Conservation (phyloP, 2,797 vertebrate species). For the Poecilia wingei region DNA sequence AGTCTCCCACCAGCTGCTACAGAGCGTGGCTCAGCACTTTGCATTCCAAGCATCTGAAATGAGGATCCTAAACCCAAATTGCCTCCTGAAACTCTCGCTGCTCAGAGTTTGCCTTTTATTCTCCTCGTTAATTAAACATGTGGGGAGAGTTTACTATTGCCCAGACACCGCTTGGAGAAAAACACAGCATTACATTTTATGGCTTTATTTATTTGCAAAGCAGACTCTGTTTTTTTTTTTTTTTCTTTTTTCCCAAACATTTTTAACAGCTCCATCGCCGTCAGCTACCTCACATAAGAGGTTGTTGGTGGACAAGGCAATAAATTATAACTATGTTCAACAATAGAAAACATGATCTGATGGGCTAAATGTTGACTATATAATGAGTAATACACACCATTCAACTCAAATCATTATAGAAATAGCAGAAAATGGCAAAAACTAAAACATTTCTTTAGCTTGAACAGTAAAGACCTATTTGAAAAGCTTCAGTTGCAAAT, state of each 20-base stretch:
- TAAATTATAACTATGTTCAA: conserved; percentile 50
- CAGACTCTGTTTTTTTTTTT: conserved; percentile 57
- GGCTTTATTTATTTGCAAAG: conserved; percentile 73
- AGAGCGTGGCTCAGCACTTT: conserved; percentile 61
- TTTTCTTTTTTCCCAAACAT: conserved; percentile 27
- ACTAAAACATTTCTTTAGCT: not conserved
- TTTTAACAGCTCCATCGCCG: conserved; percentile 38
- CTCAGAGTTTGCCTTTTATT: conserved; percentile 57
- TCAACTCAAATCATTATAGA: conserved; percentile 43
- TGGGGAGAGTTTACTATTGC: conserved; percentile 64
- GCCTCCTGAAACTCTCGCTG: conserved; percentile 45
- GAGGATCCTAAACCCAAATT: conserved; percentile 72
- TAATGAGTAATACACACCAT: conserved; percentile 17
- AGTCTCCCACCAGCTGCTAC: conserved; percentile 67
- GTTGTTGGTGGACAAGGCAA: conserved; percentile 63
- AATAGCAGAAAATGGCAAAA: conserved; percentile 5
- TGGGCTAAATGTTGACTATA: conserved; percentile 24
- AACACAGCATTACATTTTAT: conserved; percentile 68
- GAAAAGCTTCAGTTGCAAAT: not conserved
- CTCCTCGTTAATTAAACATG: conserved; percentile 77
- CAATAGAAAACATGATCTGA: conserved; percentile 57
- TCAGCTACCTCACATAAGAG: conserved; percentile 48
- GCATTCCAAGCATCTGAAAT: conserved; percentile 70
- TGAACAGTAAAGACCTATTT: too few species aligned
- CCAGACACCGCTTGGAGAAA: conserved; percentile 54